Base-by-base conservation (phyloP, 2,797 vertebrate genomes). In the Chromis chromis region DNA sequence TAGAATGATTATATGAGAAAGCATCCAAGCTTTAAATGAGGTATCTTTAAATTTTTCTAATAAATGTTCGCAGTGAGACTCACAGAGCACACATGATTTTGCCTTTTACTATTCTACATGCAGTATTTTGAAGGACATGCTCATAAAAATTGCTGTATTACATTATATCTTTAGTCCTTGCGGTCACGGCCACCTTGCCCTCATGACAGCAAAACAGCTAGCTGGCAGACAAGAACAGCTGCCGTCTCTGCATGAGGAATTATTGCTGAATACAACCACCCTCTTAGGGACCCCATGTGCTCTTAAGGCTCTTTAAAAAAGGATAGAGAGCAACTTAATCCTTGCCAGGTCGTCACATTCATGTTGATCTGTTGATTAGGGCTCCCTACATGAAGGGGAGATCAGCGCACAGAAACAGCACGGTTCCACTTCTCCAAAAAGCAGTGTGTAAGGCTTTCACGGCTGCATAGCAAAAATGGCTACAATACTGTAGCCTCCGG, bases 291-390 rank as follows among this genome's bases (percentile, higher is more conserved):
- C 31, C 68, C 68, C 6, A 1, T 57, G 73, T 62, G 56, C 50
- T 54, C 61, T 49, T 71, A 77, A 81, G 60, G 50, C 72, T 82
- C 70, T 63, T 68, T 76, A 22, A 65, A 85, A n/a, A 83, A 74
- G 63, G 74, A 86, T 67, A 56, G 42, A 72, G 60, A 70, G 66
- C 53, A 31, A 57, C 17, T 3, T 80, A 83, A 88, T 86, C 80
- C 54, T 60, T 4, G 13, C n/a, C 73, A 56, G 24, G 58, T 75
- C 63, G 65, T 68, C 55, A 70, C 80, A 77, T 61, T 62, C 66
- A 66, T 54, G 69, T 56, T 76, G 79, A 78, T 83, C 65, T 59
- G 65, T 49, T 80, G 69, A 84, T 84, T 70, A 71, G 67, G 64
- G 69, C 53, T 81, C 70, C 39, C 5, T 2, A 33, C 49, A 63